Conservation (phyloP, 2,113 vertebrate species). For the Hydrolagus affinis region DNA sequence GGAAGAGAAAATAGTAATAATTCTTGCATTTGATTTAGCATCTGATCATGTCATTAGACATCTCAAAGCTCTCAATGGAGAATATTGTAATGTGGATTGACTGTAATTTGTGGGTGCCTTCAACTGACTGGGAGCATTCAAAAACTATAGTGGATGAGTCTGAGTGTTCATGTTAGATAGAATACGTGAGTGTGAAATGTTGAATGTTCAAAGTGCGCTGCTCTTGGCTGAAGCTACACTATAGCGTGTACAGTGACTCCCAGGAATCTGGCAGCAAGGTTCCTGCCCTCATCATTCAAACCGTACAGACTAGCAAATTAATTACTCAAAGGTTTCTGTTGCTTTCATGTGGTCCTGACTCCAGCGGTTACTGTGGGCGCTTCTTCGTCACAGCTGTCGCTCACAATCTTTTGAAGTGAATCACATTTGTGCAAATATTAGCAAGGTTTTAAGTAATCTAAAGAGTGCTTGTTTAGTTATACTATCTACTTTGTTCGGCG, state of each 20-base stretch:
- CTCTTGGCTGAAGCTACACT: slow-evolving; percentile 12
- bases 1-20: too few relatives aligned
- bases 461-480: slow-evolving; percentile 28
- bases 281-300: slow-evolving; percentile 33
- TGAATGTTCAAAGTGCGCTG: not conserved
- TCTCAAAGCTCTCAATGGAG: too few relatives aligned
- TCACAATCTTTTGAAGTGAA: slow-evolving; percentile 22
- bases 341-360: slow-evolving; percentile 33
- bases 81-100: too few relatives aligned
- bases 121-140: not conserved
- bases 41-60: too few relatives aligned
- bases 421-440: slow-evolving; percentile 18
- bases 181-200: slow-evolving; percentile 6
- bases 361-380: slow-evolving; percentile 5
- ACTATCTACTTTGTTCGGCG: slow-evolving; percentile 16
- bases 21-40: too few relatives aligned
- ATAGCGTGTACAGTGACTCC: not conserved
- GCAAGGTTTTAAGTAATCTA: slow-evolving; percentile 28
- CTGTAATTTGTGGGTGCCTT: not conserved
- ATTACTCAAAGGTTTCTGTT: slow-evolving; percentile 31
- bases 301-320: not conserved
- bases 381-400: not conserved
- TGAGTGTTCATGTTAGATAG: not conserved
- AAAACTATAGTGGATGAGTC: not conserved
- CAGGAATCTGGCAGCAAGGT: not conserved